Base-by-base conservation (phyloP, 2,888 invertebrate species). In the Drosophila fungiperda region DNA sequence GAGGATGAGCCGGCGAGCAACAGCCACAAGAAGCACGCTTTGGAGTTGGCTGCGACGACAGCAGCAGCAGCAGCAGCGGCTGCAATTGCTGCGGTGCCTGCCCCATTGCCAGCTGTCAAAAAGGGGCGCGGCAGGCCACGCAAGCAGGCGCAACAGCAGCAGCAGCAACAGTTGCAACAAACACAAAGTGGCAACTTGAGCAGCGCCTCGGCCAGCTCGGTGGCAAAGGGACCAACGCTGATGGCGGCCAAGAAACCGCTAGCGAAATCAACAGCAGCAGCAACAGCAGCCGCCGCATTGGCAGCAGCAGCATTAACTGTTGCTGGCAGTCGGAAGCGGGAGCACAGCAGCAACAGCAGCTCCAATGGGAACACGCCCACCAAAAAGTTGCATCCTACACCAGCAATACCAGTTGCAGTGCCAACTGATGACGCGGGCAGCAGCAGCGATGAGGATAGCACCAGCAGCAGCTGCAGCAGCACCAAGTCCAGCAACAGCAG, bases 41-140 rank as follows among this genome's bases (percentile, higher is more conserved):
- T 80, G 3, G 78, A 80, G 29, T 32, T 74, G 57, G 49, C 76
- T 15, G 66, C 57, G 38, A 32, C 62, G 8, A 59, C 65, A 1
- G 64, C 65, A 29, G 58, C 73, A 8, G 64, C 65, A 29, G 50
- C 49, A 11, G 52, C 55, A 0, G 66, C 52, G 12, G 62, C 81
- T 11, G n/a, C 38, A 20, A 15, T 32, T 9, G 32, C 42, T 1
- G 71, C 80, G 12, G 53, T 77, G 3, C 77, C 80, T 7, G 36
- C 68, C 29, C 5, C 29, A 20, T 77, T 83, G 49, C 81, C 69
- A 3, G 60, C 79, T 3, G 62, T 80, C 5, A 93, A 93, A 63
- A 92, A 94, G 79, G 92, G 93, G 32, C 93, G 93, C 32, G 94
- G 94, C 36, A 91, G 93, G 60, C 94, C 94, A 23, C 91, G 94